These are phyloP conservation scores for Rhineura floridana DNA, from an alignment of 2,113 vertebrate genomes.

Conservation along the genomic window DNA sequence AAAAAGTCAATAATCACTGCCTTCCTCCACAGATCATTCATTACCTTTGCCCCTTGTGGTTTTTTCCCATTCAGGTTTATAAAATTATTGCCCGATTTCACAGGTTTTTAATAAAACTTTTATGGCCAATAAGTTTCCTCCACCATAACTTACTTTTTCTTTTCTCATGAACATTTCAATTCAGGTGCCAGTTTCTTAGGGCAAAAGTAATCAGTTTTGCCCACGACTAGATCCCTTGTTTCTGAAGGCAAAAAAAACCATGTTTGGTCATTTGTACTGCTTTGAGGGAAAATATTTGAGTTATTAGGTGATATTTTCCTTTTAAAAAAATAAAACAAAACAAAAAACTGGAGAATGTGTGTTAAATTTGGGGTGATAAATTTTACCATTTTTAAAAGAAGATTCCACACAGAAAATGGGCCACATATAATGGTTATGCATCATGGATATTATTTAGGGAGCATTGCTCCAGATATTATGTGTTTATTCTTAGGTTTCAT, in stretches of 20 bases:
- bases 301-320: not conserved
- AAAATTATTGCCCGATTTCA: slow-evolving; percentile 32
- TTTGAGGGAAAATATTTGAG: slow-evolving; percentile 30
- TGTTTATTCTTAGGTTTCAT: too few relatives aligned
- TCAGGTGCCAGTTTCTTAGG: slow-evolving; percentile 11
- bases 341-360: not conserved
- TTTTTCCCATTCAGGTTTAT: slow-evolving; percentile 3
- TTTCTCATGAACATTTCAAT: not conserved
- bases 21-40: not conserved
- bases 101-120: slow-evolving; percentile 10
- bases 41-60: not conserved
- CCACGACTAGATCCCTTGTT: not conserved
- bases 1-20: not conserved
- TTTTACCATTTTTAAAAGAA: not conserved
- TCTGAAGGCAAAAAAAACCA: not conserved
- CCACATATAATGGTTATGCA: too few relatives aligned
- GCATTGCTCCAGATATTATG: too few relatives aligned
- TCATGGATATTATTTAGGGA: too few relatives aligned
- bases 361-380: not conserved
- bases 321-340: not conserved
- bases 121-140: not conserved
- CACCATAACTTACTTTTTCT: not conserved
- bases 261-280: not conserved
- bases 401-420: too few relatives aligned
- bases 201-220: not conserved